Base-by-base conservation (phyloP, 2,888 invertebrate species). In the Augiades crinisus region DNA sequence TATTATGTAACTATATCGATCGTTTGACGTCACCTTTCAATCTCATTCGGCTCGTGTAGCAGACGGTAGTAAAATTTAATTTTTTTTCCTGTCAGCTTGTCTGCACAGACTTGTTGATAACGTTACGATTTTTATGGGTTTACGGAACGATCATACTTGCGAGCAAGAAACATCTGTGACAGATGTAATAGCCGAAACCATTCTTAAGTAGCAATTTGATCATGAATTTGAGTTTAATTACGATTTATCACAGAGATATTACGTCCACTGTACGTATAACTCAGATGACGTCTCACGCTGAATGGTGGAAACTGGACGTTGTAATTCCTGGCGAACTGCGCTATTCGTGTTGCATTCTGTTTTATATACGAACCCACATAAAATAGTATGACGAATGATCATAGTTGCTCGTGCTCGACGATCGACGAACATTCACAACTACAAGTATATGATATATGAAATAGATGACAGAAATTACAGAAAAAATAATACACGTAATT, bases 61-160 rank as follows among this genome's bases (percentile, higher is more conserved):
- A 19, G 34, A 43, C 34, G 38, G 7, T 34, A 41, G 34, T 49
- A 49, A 49, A 49, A 31, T 30, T 19, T 40, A 37, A 45, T 53
- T 56, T 56, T 49, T 33, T 34, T 54, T 54, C 33, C 50, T 38
- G 14, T 46, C 51, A 54, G 37, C 50, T 45, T 54, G 47, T 44
- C 54, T 54, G 54, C 31, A 54, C 53, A 12, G 53, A 43, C 16
- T 59, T 54, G 47, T 49, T 51, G 55, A 56, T 40, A 53, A 33
- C 33, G 53, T 60, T 38, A 51, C 41, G 19, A 47, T 54, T 54
- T 56, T 47, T 53, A 37, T 36, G 22, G 12, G 12, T 30, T 44
- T 44, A 13, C 17, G 21, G 10, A 45, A 33, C 21, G 13, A 8
- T 43, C 30, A 17, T 16, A 22, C 17, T 8, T n/a, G 10, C 10